These are phyloP conservation scores for Athripsodes cinereus DNA, from an alignment of 2,888 invertebrate genomes.

Conservation along the genomic window DNA sequence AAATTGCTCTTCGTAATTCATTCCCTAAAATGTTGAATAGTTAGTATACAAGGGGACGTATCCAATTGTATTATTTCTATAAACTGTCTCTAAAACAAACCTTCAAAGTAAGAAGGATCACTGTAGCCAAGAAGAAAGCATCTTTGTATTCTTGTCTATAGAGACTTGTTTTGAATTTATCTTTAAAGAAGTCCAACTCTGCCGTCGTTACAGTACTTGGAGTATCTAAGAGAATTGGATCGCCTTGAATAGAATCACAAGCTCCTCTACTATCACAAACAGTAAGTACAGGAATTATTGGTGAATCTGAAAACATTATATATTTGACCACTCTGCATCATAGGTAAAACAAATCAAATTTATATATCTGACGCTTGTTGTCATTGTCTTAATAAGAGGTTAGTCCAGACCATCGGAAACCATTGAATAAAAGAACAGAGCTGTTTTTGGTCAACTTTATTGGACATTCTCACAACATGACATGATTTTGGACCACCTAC, in stretches of 20 bases:
- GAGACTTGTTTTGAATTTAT: slow-evolving; percentile 16
- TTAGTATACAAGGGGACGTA: too few relatives aligned
- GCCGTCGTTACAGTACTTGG: slow-evolving; percentile 2
- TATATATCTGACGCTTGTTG: too few relatives aligned
- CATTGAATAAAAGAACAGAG: too few relatives aligned
- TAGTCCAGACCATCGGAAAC: too few relatives aligned
- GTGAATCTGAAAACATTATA: slow-evolving; percentile 19
- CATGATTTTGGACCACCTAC: too few relatives aligned
- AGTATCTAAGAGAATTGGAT: slow-evolving; percentile 7
- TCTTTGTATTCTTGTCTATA: slow-evolving; percentile 22
- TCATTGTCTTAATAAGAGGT: too few relatives aligned
- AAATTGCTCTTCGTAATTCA: slow-evolving; percentile 3
- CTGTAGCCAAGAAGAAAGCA: slow-evolving; percentile 15
- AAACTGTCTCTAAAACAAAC: too few relatives aligned
- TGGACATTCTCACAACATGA: too few relatives aligned
- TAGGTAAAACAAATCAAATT: too few relatives aligned
- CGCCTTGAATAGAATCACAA: slow-evolving; percentile 16
- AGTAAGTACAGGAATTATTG: slow-evolving; percentile 18
- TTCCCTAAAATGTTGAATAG: slow-evolving; percentile 15
- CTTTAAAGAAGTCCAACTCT: slow-evolving; percentile 10
- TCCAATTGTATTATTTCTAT: too few relatives aligned
- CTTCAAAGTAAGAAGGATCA: slow-evolving; percentile 16
- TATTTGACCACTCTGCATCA: too few relatives aligned
- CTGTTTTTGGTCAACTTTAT: too few relatives aligned
- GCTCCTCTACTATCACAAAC: slow-evolving; percentile 24